Conservation (phyloP, 2,113 vertebrate species). For the Istiophorus platypterus region DNA sequence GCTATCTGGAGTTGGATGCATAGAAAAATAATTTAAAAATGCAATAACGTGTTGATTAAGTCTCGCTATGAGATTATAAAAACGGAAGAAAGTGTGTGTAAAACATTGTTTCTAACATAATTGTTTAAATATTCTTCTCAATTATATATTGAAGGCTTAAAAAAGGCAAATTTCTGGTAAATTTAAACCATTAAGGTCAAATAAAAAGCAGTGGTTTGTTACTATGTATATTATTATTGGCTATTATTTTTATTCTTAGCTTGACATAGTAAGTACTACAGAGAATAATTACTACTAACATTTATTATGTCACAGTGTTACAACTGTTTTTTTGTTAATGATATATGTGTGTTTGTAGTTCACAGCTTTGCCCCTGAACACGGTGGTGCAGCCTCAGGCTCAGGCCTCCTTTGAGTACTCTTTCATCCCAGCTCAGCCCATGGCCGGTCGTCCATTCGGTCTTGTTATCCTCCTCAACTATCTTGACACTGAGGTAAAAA, state of each 20-base stretch:
- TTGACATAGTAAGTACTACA: neutral
- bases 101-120: neutral
- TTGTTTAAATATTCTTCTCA: neutral
- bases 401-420: slow-evolving; percentile 87
- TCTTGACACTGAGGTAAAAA: slow-evolving; percentile 77
- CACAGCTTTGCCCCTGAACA: slow-evolving; percentile 83
- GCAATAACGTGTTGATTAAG: neutral
- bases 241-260: neutral
- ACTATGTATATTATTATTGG: too few relatives aligned
- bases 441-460: slow-evolving; percentile 85
- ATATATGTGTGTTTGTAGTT: slow-evolving; percentile 74
- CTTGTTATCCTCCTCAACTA: slow-evolving; percentile 86
- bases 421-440: slow-evolving; percentile 85
- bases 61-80: too few relatives aligned
- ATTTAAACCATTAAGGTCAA: neutral
- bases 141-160: neutral
- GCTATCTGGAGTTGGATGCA: neutral
- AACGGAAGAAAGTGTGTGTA: neutral
- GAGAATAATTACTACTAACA: neutral
- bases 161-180: neutral
- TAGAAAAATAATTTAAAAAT: neutral
- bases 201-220: too few relatives aligned
- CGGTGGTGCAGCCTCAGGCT: slow-evolving; percentile 76
- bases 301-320: neutral
- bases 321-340: neutral